Base-by-base conservation (phyloP, 1,140 invertebrate species). In the Scaptomyza montana region DNA sequence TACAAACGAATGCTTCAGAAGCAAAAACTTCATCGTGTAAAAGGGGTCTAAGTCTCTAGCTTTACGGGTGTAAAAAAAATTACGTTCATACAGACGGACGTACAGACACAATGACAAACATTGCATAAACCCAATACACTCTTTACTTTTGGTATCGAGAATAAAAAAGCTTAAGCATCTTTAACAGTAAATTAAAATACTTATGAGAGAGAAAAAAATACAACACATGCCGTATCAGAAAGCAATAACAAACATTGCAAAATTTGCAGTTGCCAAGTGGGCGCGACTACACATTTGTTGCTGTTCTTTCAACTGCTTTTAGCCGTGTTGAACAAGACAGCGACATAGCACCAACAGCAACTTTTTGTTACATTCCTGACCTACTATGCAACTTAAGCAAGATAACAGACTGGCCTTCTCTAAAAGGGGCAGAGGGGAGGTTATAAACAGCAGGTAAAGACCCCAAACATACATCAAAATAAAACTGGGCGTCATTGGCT, bases 281-380 rank as follows among this genome's bases (percentile, higher is more conserved):
- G 78, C 79, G 78, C 79, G 78, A 69, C 78, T 36, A 1, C 7
- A 51, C 74, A 60, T 81, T 77, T 76, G 80, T 77, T 76, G 62
- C 56, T 65, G 53, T 19, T 61, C 57, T 39, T 69, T 59, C 36
- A 56, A 16, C 47, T 81, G 78, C 70, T 81, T 81, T 79, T 78
- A 78, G 76, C 69, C 68, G 36, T 80, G 78, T 80, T 81, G 57
- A 79, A 78, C 69, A 78, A 77, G 59, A 59, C 74, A 74, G 59
- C 70, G 16, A 16, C 16, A 16, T 16, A 16, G 16, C 16, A 16
- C 16, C 16, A 56, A 43, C 65, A 74, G 30, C 60, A 64, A 63
- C 71, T 43, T 49, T 54, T 54, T 46, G 67, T 89, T 84, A 76
- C 82, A 87, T 87, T 87, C 84, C 84, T 87, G 82, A 87, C 82